A percentile compares a stretch with the other conserved stretches of the same genome.
phyloP scores from a whole-genome alignment of 2,113 vertebrate genomes.

The Nycticorax nycticorax region DNA sequence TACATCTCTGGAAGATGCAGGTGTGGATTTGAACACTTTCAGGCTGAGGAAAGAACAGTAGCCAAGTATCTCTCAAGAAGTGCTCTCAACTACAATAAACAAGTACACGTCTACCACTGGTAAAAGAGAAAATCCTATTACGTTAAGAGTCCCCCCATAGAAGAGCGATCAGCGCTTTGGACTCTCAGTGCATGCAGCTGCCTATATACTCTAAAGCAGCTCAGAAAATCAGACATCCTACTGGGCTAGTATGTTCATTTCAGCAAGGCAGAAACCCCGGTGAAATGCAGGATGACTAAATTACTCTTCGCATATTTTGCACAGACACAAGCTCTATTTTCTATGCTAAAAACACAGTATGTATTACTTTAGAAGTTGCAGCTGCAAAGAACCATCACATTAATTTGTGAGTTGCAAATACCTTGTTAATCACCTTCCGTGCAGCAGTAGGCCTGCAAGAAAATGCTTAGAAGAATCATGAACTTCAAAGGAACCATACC shows the following conservation, averaged over 20 bases:
- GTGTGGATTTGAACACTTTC: neutral
- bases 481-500: neutral
- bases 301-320: neutral
- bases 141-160: rapidly evolving
- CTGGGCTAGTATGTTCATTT: neutral
- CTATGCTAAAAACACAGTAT: neutral
- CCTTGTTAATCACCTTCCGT: conserved; percentile 1
- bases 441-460: neutral
- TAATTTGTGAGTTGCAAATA: conserved; percentile 8
- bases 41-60: neutral
- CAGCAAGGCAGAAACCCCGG: neutral
- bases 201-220: neutral
- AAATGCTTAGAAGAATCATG: neutral
- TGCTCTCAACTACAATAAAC: neutral
- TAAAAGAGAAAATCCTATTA: neutral
- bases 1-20: neutral
- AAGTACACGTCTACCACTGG: neutral
- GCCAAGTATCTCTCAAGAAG: neutral
- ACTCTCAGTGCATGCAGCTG: neutral
- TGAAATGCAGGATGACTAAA: neutral
- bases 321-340: neutral
- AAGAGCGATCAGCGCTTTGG: neutral
- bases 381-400: neutral
- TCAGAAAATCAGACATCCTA: neutral
- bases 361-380: neutral